Evolutionary conservation across 2,113 vertebrate genomes (phyloP), one percentile per base, ranked within the genome.

Genomic region (Petroica traversi): DNA sequence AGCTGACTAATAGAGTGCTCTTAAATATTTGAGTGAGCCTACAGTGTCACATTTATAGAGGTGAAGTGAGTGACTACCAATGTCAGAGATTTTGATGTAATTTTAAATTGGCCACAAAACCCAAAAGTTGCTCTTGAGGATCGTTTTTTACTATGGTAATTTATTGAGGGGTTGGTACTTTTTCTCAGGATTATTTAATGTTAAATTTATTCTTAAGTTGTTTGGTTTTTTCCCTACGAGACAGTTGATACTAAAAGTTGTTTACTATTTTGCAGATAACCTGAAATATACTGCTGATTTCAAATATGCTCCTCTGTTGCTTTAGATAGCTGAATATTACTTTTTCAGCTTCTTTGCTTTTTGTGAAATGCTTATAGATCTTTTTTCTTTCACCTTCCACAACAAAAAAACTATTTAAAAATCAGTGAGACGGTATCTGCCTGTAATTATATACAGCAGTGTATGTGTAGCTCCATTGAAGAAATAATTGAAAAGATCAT

Each of bases 401-500:
- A 68, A 52, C 8, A 34, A 82, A 67, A 59, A 19, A 82, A 28
- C 18, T 74, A 36, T 45, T 67, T 40, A 61, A 81, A 81, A 87
- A 72, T 64, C 36, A 68, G 34, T 43, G 13, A 74, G 52, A 72
- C 9, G 38, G 28, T 61, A 36, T 71, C 64, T 92, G 34, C n/a
- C 40, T 75, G 40, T 93, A 73, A 92, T 94, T 71, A 52, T 34
- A 57, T n/a, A 26, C 46, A 69, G 34, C 22, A 13, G 14, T 59
- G 33, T 86, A 80, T 90, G 24, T 74, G 55, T 77, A 69, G 36
- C 41, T 85, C 6, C 23, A 9, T n/a, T 93, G 75, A 67, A 85
- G 67, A 88, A 72, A 51, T 95, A 93, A 90, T 69, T 94, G 49
- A 52, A 76, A 91, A 80, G 61, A 57, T 59, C 36, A 22, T 43